Evolutionary conservation across 2,113 vertebrate genomes (phyloP), one percentile per base, ranked within the genome.

Genomic region (Pardalotus punctatus): DNA sequence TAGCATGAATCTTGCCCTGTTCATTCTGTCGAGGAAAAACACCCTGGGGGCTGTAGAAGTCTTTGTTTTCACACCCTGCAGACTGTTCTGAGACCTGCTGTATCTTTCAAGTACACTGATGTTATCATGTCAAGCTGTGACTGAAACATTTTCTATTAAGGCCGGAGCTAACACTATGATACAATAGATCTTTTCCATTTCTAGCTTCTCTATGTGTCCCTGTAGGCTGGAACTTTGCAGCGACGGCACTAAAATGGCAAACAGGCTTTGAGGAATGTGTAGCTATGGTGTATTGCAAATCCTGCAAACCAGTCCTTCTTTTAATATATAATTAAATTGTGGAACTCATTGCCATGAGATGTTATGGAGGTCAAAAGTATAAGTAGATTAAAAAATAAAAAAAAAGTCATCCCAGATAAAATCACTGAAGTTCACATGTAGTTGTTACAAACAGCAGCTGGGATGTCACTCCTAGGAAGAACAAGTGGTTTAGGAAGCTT

Each of bases 121-220:
- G 90, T 92, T 94, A 94, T 86, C 93, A 90, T 47, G 87, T 88
- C 95, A 97, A 95, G 96, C 96, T 95, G 96, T 82, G 96, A 84
- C 78, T 81, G 72, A 97, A 96, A 91, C 56, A 78, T 93, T 96
- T 96, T 93, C 86, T 97, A 96, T 90, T 95, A 93, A 86, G 54
- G 58, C 50, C 93, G 70, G 31, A 85, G 64, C 50, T 89, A 80
- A 91, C 78, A 57, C 40, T 76, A 12, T 31, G 62, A 82, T 64
- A 65, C 35, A 70, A 85, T 31, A 51, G 54, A 88, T 58, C 29
- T 91, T 70, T 73, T 56, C 73, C 19, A 77, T 80, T 91, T 96
- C 84, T 73, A 51, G 14, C 64, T 90, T 81, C 78, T 61, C 43
- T 45, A 53, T 38, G 22, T 61, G 31, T 91, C 89, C n/a, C 81